A percentile compares a stretch with the other conserved stretches of the same genome.
phyloP scores from a whole-genome alignment of 2,888 invertebrate genomes.

The Automeris io region DNA sequence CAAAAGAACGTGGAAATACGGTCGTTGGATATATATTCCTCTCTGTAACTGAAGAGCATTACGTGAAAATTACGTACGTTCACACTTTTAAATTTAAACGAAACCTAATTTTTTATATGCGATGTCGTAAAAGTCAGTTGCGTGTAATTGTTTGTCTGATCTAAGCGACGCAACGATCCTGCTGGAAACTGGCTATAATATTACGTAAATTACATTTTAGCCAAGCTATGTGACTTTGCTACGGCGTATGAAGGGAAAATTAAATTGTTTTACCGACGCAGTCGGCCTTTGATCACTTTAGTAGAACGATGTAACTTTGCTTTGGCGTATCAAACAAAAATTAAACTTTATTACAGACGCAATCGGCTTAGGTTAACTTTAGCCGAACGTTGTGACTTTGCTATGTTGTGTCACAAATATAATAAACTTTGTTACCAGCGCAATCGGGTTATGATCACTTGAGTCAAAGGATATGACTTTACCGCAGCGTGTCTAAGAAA shows the following conservation, averaged over 20 bases:
- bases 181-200: constrained; percentile 42
- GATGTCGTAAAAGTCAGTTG: constrained; percentile 21
- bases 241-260: constrained; percentile 10
- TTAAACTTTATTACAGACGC: neutral
- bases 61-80: neutral
- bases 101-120: constrained; percentile 21
- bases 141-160: constrained; percentile 22
- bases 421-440: too few relatives aligned
- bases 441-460: too few relatives aligned
- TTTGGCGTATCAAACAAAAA: neutral
- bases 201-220: constrained; percentile 22
- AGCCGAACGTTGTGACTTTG: too few relatives aligned
- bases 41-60: neutral
- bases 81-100: constrained; percentile 8
- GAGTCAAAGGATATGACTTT: too few relatives aligned
- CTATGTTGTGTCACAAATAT: too few relatives aligned
- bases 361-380: too few relatives aligned
- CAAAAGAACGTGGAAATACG: neutral
- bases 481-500: too few relatives aligned
- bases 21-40: neutral
- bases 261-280: too few relatives aligned
- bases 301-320: neutral
- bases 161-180: constrained; percentile 20
- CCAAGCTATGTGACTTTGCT: constrained; percentile 32
- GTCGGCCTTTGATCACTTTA: neutral